Base-by-base conservation (phyloP, 2,888 invertebrate genomes). In the Pammene aurita region DNA sequence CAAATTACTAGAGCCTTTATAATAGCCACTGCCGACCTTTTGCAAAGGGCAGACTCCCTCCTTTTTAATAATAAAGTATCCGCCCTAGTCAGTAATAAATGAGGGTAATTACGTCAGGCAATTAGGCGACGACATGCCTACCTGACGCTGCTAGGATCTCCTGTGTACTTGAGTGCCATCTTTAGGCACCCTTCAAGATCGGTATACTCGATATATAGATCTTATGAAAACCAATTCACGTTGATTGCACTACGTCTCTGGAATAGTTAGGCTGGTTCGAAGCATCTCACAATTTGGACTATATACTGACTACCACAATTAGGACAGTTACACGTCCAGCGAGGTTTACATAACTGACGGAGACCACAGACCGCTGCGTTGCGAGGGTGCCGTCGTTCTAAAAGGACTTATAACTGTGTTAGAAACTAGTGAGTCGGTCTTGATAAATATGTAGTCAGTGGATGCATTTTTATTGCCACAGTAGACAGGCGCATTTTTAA, bases 1-100 rank as follows among this genome's bases (percentile, higher is more conserved):
- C 50, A 26, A 50, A 50, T 48, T 50, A 50, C 11, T 11, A 26
- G 13, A 26, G 26, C 50, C 50, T 26, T 26, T 50, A 18, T 18
- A 50, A 16, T 9, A 61, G 48, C 18, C 35, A 9, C 13, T 13
- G 13, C 16, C 38, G 60, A 35, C 50, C 48, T 61, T 48, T 16
- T 41, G 50, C 50, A n/a, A 61, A 61, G 50, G 38, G 48, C 50
- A 61, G 60, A 61, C 58, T 61, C 50, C 61, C 48, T 48, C 34
- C 48, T 61, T 61, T 50, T 50, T 18, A 38, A 61, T 50, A 50
- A 61, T 50, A 61, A 50, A 61, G 16, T 13, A 50, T 14, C 9
- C 57, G 42, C 18, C 57, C 58, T 58, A 58, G 38, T 11, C 14
- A 10, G 26, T 44, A 58, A 58, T 9, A n/a, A 58, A 44, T 58